Percentiles rank a stretch among this genome's conserved stretches.
phyloP scores from a whole-genome alignment of 2,888 invertebrate species.

The Epiperipatus broadwayi region DNA sequence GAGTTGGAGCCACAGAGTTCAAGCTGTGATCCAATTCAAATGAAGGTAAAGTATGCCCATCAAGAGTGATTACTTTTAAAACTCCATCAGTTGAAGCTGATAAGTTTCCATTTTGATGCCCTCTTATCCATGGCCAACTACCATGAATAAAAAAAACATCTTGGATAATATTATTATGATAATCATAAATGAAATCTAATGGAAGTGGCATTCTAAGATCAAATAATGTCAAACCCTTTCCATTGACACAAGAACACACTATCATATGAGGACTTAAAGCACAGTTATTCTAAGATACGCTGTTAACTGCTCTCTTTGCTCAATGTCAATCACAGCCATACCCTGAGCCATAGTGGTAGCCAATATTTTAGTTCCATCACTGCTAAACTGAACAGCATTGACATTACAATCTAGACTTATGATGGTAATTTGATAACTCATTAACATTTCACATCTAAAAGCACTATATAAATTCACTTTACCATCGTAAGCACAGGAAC shows the following conservation, averaged over 20 bases:
- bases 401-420: conserved; percentile 30
- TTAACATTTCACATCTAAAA: conserved; percentile 28
- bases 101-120: conserved; percentile 28
- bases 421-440: conserved; percentile 30
- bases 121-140: conserved; percentile 33
- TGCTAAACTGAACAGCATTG: conserved; percentile 32
- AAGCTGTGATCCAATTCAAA: conserved; percentile 30
- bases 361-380: conserved; percentile 33
- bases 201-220: conserved; percentile 34
- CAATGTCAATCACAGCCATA: conserved; percentile 33
- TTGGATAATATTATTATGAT: conserved; percentile 30
- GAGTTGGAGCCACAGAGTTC: conserved; percentile 31
- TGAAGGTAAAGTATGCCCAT: conserved; percentile 30
- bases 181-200: conserved; percentile 33
- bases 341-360: conserved; percentile 32
- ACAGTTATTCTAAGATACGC: no score
- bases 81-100: conserved; percentile 31
- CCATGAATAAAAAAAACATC: conserved; percentile 32
- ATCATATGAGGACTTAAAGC: conserved; percentile 32
- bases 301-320: conserved; percentile 32
- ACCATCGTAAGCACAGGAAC: conserved; percentile 34
- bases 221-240: conserved; percentile 32
- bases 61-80: conserved; percentile 31
- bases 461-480: conserved; percentile 33
- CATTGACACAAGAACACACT: conserved; percentile 33